Conservation (phyloP, 1,140 invertebrate species). For the Penaeus vannamei region DNA sequence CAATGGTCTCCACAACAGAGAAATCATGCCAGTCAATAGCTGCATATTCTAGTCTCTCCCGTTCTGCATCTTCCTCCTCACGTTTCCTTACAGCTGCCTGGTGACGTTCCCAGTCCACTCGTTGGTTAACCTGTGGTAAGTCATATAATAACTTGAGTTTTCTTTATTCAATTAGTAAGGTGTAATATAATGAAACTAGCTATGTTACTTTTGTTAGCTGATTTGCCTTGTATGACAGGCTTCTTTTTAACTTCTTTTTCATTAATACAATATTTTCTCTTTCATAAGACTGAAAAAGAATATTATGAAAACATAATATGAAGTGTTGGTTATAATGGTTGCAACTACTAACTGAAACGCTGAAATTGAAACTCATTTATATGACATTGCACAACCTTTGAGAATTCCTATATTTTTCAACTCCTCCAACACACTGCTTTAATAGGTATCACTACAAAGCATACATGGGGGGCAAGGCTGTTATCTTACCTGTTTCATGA, state of each 20-base stretch:
- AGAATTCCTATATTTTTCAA: no score
- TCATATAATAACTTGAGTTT: not conserved
- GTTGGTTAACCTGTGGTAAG: constrained; percentile 84
- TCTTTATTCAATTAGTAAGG: not conserved
- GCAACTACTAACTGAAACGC: not conserved
- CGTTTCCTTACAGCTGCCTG: constrained; percentile 91
- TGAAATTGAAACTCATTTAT: constrained; percentile 77
- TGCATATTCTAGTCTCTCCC: constrained; percentile 77
- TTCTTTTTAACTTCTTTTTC: no score
- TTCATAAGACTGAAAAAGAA: no score
- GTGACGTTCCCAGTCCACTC: constrained; percentile 96
- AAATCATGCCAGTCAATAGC: constrained; percentile 99
- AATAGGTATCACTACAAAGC: no score
- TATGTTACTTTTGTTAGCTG: no score
- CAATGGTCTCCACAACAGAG: constrained; percentile 99
- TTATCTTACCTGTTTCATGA: constrained; percentile 86
- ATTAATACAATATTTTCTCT: no score
- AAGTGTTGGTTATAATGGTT: not conserved
- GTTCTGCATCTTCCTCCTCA: constrained; percentile 95
- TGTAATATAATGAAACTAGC: not conserved
- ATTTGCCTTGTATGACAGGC: no score
- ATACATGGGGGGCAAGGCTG: no score
- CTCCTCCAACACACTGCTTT: no score
- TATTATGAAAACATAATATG: no score
- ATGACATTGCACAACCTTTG: no score